Conservation (phyloP, 23 tunicate species). For the Trididemnum nubilum region DNA sequence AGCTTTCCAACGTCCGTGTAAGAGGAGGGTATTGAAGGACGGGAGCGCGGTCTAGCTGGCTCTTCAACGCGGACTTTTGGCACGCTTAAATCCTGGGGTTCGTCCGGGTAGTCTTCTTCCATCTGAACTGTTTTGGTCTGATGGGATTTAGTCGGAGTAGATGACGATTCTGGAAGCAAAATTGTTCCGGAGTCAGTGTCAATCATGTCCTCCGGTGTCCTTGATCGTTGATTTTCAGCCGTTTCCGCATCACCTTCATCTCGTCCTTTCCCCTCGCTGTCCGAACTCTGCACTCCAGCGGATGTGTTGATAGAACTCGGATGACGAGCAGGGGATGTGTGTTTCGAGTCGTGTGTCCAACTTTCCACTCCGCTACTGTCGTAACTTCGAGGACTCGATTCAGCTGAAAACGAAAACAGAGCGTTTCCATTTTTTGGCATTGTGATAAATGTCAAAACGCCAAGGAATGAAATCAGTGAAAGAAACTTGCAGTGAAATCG, state of each 20-base stretch:
- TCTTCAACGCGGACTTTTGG: constrained; percentile 37
- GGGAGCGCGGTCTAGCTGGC: background rate
- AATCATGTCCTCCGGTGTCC: constrained; percentile 17
- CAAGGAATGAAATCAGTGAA: no score
- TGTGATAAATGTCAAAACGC: no score
- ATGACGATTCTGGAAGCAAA: constrained; percentile 31
- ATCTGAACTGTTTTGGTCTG: background rate
- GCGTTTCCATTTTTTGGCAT: no score
- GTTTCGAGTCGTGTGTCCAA: constrained; percentile 69
- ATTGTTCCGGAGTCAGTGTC: constrained; percentile 52
- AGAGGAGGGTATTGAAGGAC: constrained; percentile 7
- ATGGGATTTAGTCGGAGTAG: constrained; percentile 26
- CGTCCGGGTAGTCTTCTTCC: constrained; percentile 27
- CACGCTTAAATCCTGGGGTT: constrained; percentile 67
- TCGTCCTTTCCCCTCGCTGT: background rate
- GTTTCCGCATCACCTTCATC: background rate
- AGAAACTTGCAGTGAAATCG: no score
- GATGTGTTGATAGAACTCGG: background rate
- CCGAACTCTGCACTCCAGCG: background rate
- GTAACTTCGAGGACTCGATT: constrained; percentile 72
- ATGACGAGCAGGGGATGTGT: constrained; percentile 60
- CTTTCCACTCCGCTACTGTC: constrained; percentile 91
- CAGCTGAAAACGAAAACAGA: background rate
- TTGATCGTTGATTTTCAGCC: background rate
- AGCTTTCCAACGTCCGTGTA: constrained; percentile 28